Evolutionary conservation across 2,797 vertebrate species (phyloP), one percentile per base, ranked within the genome.

Genomic region (Pogonophryne albipinna): DNA sequence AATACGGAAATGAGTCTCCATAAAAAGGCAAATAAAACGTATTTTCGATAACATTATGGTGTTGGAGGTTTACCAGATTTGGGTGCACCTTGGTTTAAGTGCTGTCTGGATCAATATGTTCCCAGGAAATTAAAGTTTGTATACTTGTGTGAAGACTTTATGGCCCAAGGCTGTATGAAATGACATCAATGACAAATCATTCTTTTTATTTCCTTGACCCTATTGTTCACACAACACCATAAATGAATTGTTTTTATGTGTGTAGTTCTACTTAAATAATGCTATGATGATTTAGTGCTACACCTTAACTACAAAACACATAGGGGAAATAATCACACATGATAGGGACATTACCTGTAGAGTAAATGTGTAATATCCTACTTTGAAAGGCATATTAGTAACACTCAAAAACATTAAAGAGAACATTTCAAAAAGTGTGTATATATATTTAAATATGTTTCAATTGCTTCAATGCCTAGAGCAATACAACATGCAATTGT

Each of bases 1-100:
- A 91, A 91, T 79, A 66, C 65, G 76, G 87, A 93, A 94, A 92
- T 90, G 76, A 89, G 84, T 85, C 86, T 84, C 87, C 69, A 93
- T 93, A 92, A 94, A 94, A 91, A 71, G 42, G 47, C 66, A 85
- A 90, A 79, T 85, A 87, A 87, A 91, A 79, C 53, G 47, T 71
- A 3, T 72, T 84, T 78, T 85, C 81, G 78, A 89, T 83, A 79
- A 85, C 71, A 56, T 88, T 85, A 78, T 79, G 23, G 77, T 62
- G 20, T 63, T 74, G 41, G 45, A 27, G 41, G 20, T 19, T 70
- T 75, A 65, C 68, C 51, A 45, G 55, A 71, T 80, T 64, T 68
- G 64, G 41, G 62, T 71, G 46, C 20, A 34, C 31, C 20, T 20
- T 66, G 47, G 55, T 76, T 69, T 90, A 72, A 86, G 82, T 76